Conservation (phyloP, 1,140 invertebrate species). For the Cotesia vestalis region DNA sequence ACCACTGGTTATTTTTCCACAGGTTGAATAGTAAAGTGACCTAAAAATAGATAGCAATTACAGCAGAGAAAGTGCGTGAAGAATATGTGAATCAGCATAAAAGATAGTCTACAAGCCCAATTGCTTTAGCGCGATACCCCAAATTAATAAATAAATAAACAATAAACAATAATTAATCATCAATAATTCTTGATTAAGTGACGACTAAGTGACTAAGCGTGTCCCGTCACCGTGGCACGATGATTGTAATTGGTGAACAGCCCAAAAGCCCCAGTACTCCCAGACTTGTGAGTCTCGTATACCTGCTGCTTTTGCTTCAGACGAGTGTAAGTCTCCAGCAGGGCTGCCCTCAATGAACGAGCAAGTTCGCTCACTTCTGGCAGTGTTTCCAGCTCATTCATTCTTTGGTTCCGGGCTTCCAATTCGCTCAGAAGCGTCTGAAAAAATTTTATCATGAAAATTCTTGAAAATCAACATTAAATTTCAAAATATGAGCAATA, state of each 20-base stretch:
- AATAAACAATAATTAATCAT: conserved; percentile 12
- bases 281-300: conserved; percentile 53
- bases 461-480: background rate
- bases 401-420: conserved; percentile 47
- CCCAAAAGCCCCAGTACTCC: conserved; percentile 55
- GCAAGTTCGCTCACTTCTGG: conserved; percentile 58
- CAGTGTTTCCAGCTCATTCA: conserved; percentile 55
- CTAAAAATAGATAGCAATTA: too few species aligned
- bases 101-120: conserved; percentile 19
- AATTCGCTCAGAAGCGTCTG: conserved; percentile 60
- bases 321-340: conserved; percentile 52
- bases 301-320: conserved; percentile 62
- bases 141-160: too few species aligned
- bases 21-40: too few species aligned
- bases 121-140: conserved; percentile 29
- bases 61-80: too few species aligned
- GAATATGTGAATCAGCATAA: too few species aligned
- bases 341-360: conserved; percentile 52
- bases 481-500: conserved; percentile 4
- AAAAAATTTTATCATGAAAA: conserved; percentile 7
- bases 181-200: conserved; percentile 10
- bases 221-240: conserved; percentile 53
- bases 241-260: conserved; percentile 50
- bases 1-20: too few species aligned
- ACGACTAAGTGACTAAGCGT: conserved; percentile 47